Evolutionary conservation across 2,113 vertebrate genomes (phyloP).

Genomic region (Saccopteryx bilineata): DNA sequence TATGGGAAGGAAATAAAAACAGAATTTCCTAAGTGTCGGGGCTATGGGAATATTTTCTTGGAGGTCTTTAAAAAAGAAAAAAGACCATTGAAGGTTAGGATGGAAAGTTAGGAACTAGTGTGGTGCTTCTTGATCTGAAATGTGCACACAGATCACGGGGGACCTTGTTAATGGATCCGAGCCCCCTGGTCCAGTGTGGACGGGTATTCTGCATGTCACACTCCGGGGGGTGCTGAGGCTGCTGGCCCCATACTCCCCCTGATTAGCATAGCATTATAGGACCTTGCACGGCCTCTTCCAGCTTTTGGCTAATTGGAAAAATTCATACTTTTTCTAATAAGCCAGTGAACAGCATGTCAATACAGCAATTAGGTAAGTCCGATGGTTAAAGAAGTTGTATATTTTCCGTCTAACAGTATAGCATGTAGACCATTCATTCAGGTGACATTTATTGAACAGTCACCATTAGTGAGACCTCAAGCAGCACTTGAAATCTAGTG

Average conservation of each 20-base stretch:
- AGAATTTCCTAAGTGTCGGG: neutral
- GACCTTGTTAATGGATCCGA: neutral
- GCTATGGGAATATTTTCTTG: neutral
- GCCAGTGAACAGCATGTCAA: neutral
- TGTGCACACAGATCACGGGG: neutral
- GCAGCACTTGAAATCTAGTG: neutral
- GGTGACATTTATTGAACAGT: neutral
- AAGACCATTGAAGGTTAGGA: neutral
- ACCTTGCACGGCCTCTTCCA: neutral
- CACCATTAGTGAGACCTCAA: neutral
- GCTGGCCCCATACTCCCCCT: neutral
- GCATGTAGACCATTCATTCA: neutral
- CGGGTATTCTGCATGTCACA: neutral
- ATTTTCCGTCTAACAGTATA: neutral
- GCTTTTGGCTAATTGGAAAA: neutral
- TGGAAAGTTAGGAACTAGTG: neutral
- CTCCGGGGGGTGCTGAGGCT: neutral
- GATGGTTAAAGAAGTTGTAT: neutral
- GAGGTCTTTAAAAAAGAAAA: neutral
- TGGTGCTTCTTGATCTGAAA: neutral
- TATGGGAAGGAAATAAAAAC: neutral
- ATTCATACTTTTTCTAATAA: neutral
- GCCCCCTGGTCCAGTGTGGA: fast-evolving
- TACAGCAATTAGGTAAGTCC: neutral
- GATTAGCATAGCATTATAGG: neutral